These are phyloP conservation scores for Flexamia atlantica DNA, from an alignment of 2,888 invertebrate species.

Conservation along the genomic window DNA sequence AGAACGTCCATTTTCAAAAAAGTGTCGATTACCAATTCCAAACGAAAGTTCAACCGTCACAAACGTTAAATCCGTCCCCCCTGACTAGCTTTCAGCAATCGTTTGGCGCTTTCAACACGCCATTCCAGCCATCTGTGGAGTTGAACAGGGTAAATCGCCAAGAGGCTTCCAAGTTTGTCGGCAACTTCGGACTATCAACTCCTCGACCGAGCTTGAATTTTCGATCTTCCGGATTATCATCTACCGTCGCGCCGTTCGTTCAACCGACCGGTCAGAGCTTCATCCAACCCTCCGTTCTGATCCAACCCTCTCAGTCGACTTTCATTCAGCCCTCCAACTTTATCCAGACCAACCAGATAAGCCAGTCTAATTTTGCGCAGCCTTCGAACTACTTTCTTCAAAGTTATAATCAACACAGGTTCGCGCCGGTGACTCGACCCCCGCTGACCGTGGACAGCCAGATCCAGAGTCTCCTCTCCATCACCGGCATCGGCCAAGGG, in stretches of 20 bases:
- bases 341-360: constrained; percentile 28
- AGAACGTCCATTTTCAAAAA: constrained; percentile 67
- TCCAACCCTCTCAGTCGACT: constrained; percentile 31
- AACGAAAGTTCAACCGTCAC: constrained; percentile 37
- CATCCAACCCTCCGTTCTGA: neutral
- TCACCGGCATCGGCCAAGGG: constrained; percentile 79
- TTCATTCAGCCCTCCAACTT: constrained; percentile 38
- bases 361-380: neutral
- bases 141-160: constrained; percentile 73
- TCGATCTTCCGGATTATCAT: constrained; percentile 13
- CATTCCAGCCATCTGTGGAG: constrained; percentile 74
- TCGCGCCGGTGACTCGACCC: constrained; percentile 61
- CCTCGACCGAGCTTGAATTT: constrained; percentile 35
- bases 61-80: neutral
- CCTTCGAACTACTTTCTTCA: neutral
- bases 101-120: constrained; percentile 70
- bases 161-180: constrained; percentile 74
- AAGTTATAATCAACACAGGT: constrained; percentile 64
- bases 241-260: neutral
- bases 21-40: constrained; percentile 68
- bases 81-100: neutral
- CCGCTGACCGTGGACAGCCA: constrained; percentile 78
- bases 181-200: constrained; percentile 78
- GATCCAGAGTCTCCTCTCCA: constrained; percentile 81
- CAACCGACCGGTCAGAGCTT: neutral